phyloP scores from a whole-genome alignment of 2,888 invertebrate species.

The Lasioglossum pauxillum region DNA sequence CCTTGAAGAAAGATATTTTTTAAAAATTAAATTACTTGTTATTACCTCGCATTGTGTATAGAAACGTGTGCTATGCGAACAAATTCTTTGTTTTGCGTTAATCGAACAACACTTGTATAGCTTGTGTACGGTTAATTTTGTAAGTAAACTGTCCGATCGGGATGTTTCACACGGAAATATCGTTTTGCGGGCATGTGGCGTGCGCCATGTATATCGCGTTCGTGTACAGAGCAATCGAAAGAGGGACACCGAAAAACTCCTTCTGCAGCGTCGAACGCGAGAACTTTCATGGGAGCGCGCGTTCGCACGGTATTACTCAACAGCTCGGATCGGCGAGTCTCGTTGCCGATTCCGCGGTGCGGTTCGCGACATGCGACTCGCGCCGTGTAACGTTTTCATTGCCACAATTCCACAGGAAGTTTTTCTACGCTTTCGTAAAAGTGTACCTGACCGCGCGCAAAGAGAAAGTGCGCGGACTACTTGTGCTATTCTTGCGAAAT shows the following conservation, averaged over 20 bases:
- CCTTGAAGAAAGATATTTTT: too few relatives aligned
- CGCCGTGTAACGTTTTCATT: slow-evolving; percentile 52
- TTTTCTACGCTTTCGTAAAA: slow-evolving; percentile 65
- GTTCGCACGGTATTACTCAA: slow-evolving; percentile 51
- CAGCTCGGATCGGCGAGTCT: neutral
- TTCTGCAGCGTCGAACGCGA: slow-evolving; percentile 27
- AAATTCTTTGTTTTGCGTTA: too few relatives aligned
- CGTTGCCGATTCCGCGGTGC: slow-evolving; percentile 20
- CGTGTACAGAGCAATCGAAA: slow-evolving; percentile 20
- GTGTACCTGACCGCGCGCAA: slow-evolving; percentile 62
- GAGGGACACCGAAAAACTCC: slow-evolving; percentile 17
- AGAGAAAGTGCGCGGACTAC: slow-evolving; percentile 75
- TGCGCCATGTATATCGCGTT: neutral
- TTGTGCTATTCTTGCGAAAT: slow-evolving; percentile 75
- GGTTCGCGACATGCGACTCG: neutral
- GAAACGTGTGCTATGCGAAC: too few relatives aligned
- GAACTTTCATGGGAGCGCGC: slow-evolving; percentile 46
- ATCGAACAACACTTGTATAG: too few relatives aligned
- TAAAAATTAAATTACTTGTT: too few relatives aligned
- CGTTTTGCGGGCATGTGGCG: neutral
- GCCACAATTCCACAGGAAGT: slow-evolving; percentile 57
- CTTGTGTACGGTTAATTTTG: too few relatives aligned
- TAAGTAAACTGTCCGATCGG: neutral
- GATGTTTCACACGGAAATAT: neutral
- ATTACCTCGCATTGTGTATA: too few relatives aligned